A percentile compares a stretch with the other conserved stretches of the same genome.
Evolutionary conservation across 2,797 vertebrate genomes (phyloP).

Genomic region (Gymnodraco acuticeps): DNA sequence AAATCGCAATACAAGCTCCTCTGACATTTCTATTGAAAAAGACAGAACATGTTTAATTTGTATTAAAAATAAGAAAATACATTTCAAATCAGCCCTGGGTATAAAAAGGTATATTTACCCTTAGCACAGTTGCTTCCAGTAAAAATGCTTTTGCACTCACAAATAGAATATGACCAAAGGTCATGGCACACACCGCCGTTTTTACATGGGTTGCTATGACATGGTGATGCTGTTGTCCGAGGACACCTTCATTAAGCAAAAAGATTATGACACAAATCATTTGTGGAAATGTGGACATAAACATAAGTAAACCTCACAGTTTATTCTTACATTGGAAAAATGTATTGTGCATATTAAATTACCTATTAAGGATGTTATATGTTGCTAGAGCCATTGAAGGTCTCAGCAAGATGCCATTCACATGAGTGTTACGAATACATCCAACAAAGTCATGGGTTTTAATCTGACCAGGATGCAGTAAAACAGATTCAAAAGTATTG

Average conservation of each 20-base stretch:
- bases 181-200: constrained; percentile 83
- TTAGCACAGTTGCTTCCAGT: constrained; percentile 79
- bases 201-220: constrained; percentile 73
- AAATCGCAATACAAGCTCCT: constrained; percentile 77
- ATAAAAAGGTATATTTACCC: constrained; percentile 55
- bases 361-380: constrained; percentile 81
- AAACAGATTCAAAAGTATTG: constrained; percentile 75
- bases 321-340: neutral
- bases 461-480: constrained; percentile 74
- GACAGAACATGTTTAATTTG: neutral
- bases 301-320: neutral
- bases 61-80: neutral
- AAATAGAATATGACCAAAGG: constrained; percentile 82
- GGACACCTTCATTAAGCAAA: constrained; percentile 75
- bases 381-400: constrained; percentile 71
- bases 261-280: neutral
- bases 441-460: constrained; percentile 85
- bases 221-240: constrained; percentile 64
- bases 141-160: constrained; percentile 79
- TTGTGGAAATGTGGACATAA: neutral
- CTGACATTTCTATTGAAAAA: constrained; percentile 72
- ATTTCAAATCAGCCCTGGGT: neutral
- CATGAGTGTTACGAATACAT: constrained; percentile 80
- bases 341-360: constrained; percentile 5
- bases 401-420: constrained; percentile 80